Evolutionary conservation across 2,888 invertebrate genomes (phyloP).

Genomic region (Teleiodes luculella): DNA sequence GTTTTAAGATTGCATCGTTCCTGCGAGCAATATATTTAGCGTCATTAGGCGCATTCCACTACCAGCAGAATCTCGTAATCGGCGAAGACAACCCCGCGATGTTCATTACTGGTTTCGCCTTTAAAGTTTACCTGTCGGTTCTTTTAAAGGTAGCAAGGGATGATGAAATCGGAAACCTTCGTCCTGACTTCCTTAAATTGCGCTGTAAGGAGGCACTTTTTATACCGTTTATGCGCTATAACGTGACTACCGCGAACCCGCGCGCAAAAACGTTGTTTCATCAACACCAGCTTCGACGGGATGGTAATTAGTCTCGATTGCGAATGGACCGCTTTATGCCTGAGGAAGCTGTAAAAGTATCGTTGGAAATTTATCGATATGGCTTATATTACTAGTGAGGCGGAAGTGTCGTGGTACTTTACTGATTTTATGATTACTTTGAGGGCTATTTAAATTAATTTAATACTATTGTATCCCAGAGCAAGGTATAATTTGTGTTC

Average conservation of each 20-base stretch:
- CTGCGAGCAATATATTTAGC: conserved; percentile 53
- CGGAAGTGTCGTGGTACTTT: neutral
- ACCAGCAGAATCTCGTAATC: neutral
- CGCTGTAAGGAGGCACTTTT: conserved; percentile 35
- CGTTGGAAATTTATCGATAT: neutral
- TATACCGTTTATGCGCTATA: conserved; percentile 55
- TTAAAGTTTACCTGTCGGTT: no score
- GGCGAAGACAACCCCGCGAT: neutral
- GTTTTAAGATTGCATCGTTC: conserved; percentile 22
- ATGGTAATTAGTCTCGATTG: conserved; percentile 60
- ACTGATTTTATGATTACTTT: neutral
- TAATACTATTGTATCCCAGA: no score
- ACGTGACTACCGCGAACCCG: conserved; percentile 52
- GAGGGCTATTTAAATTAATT: neutral
- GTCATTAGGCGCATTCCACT: conserved; percentile 32
- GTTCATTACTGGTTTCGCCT: neutral
- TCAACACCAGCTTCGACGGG: conserved; percentile 56
- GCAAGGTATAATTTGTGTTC: no score
- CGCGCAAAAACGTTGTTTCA: conserved; percentile 60
- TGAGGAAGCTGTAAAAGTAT: conserved; percentile 1
- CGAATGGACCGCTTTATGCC: conserved; percentile 35
- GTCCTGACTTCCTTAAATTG: neutral
- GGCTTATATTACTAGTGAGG: conserved; percentile 3
- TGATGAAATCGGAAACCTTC: neutral
- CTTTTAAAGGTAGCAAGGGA: neutral